Conservation (phyloP, 2,113 vertebrate species). For the Eira barbara region DNA sequence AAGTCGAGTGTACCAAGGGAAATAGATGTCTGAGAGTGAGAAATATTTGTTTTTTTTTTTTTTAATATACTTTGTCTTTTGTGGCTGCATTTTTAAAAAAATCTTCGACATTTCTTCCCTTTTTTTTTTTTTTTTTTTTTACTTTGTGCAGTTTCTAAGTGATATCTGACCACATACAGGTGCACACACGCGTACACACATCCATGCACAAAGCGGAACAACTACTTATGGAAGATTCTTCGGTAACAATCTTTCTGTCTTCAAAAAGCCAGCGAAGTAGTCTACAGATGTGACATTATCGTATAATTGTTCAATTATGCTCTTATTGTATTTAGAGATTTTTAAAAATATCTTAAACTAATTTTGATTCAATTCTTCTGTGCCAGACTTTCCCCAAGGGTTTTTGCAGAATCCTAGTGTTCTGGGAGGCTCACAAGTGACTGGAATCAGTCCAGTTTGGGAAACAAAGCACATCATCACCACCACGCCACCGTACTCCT, state of each 20-base stretch:
- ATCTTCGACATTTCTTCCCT: background rate
- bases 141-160: background rate
- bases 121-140: background rate
- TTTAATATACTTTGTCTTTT: background rate
- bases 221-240: background rate
- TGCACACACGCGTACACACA: background rate
- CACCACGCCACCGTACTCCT: rapidly evolving
- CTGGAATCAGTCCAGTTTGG: background rate
- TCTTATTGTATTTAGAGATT: conserved; percentile 29
- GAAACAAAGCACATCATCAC: background rate
- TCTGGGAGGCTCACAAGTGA: background rate
- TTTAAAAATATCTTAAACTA: conserved; percentile 15
- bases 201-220: background rate
- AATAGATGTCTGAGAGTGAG: background rate
- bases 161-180: background rate
- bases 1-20: background rate
- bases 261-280: conserved; percentile 6
- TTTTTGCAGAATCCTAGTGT: background rate
- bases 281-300: background rate
- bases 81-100: background rate
- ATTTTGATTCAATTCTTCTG: conserved; percentile 13
- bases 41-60: background rate
- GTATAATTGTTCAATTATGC: background rate
- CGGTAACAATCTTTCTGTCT: background rate
- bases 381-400: background rate